Evolutionary conservation across 2,113 vertebrate genomes (phyloP).

Genomic region (Arizona elegans): DNA sequence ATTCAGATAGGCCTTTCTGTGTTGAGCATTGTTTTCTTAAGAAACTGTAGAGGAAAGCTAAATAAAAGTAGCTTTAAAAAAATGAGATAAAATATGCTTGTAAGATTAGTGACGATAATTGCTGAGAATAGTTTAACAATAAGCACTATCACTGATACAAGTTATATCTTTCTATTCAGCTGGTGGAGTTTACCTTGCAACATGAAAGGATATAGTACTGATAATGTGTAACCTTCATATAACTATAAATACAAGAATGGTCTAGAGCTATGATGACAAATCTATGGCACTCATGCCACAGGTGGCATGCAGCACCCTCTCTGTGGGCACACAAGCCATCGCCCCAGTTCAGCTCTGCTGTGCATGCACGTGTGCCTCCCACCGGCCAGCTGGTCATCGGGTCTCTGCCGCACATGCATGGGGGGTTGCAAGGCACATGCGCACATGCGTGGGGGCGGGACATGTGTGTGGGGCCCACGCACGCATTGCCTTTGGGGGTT

Average conservation of each 20-base stretch:
- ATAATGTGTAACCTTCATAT: neutral
- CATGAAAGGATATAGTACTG: neutral
- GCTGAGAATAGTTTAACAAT: neutral
- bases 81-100: neutral
- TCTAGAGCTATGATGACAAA: neutral
- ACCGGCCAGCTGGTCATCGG: too few species aligned
- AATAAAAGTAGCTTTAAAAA: neutral
- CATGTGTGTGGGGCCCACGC: too few species aligned
- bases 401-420: too few species aligned
- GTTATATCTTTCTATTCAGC: neutral
- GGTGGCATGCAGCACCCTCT: too few species aligned
- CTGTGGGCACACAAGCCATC: too few species aligned
- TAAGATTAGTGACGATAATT: neutral
- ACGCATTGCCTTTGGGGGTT: too few species aligned
- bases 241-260: neutral
- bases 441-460: too few species aligned
- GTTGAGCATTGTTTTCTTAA: neutral
- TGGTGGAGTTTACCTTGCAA: neutral
- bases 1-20: slow-evolving; percentile 30
- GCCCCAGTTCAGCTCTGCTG: too few species aligned
- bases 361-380: too few species aligned
- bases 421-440: too few species aligned
- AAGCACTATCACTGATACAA: neutral
- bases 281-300: too few species aligned
- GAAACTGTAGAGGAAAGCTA: neutral